Evolutionary conservation across 2,888 invertebrate genomes (phyloP).

Genomic region (Pheosia gnoma): DNA sequence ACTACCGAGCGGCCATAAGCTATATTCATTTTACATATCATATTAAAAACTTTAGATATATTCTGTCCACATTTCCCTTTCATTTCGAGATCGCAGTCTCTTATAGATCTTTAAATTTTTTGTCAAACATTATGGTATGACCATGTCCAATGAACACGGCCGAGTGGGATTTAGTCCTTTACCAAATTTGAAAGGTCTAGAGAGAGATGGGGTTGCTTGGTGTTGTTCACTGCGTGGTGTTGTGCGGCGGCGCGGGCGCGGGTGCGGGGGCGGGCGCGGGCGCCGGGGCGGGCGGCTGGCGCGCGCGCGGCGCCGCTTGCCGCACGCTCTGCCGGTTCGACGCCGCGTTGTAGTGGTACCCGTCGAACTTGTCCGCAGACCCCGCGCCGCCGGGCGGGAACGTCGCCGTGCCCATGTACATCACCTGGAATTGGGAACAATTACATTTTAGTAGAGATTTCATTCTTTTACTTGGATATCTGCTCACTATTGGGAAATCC

Average conservation of each 20-base stretch:
- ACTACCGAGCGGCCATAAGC: too few relatives aligned
- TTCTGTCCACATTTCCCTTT: too few relatives aligned
- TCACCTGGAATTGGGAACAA: conserved; percentile 52
- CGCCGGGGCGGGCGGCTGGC: conserved; percentile 40
- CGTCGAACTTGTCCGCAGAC: conserved; percentile 69
- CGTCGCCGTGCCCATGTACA: conserved; percentile 80
- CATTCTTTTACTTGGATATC: too few relatives aligned
- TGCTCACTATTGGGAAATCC: too few relatives aligned
- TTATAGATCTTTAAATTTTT: too few relatives aligned
- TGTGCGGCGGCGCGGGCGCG: conserved; percentile 47
- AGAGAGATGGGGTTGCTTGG: background rate
- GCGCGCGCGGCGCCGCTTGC: conserved; percentile 60
- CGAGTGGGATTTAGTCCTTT: too few relatives aligned
- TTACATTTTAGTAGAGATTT: too few relatives aligned
- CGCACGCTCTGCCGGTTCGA: conserved; percentile 72
- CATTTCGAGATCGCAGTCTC: too few relatives aligned
- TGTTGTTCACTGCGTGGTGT: conserved; percentile 53
- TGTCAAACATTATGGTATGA: too few relatives aligned
- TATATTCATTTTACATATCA: too few relatives aligned
- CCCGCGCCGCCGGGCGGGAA: conserved; percentile 57
- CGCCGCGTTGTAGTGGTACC: conserved; percentile 80
- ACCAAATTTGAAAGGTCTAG: background rate
- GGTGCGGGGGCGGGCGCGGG: conserved; percentile 44
- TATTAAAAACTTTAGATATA: too few relatives aligned
- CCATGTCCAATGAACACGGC: too few relatives aligned